These are phyloP conservation scores for Cataglyphis altisquamis DNA, from an alignment of 2,888 invertebrate species.

Conservation along the genomic window DNA sequence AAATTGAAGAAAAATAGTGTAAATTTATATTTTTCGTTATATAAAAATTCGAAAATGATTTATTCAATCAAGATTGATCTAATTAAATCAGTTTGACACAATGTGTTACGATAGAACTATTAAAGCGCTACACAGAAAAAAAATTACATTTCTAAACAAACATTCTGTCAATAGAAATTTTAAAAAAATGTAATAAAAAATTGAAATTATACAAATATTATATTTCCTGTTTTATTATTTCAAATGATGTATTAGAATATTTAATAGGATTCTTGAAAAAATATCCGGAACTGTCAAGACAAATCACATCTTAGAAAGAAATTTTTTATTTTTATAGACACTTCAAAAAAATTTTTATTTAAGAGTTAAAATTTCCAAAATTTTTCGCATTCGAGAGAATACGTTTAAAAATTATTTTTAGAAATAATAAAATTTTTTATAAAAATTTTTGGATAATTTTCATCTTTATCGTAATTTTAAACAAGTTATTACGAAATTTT, in stretches of 20 bases:
- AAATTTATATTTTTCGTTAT: neutral
- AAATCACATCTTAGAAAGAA: neutral
- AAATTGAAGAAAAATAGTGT: too few species aligned
- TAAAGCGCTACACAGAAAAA: neutral
- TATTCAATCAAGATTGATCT: neutral
- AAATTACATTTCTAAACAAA: neutral
- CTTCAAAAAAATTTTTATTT: neutral
- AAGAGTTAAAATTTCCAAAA: neutral
- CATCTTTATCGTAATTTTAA: neutral
- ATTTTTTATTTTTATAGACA: neutral
- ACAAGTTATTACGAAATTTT: neutral
- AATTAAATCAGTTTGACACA: neutral
- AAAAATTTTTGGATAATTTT: neutral
- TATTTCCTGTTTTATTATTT: neutral
- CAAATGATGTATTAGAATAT: neutral
- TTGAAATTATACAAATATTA: neutral
- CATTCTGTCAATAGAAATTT: neutral
- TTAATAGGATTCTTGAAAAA: neutral
- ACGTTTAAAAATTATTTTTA: neutral
- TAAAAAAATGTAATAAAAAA: neutral
- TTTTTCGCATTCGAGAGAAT: neutral
- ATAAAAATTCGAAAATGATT: neutral
- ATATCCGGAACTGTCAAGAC: neutral
- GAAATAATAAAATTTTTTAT: neutral
- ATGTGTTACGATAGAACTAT: neutral